Evolutionary conservation across 1,140 invertebrate species (phyloP).

Genomic region (Campoletis sonorensis): DNA sequence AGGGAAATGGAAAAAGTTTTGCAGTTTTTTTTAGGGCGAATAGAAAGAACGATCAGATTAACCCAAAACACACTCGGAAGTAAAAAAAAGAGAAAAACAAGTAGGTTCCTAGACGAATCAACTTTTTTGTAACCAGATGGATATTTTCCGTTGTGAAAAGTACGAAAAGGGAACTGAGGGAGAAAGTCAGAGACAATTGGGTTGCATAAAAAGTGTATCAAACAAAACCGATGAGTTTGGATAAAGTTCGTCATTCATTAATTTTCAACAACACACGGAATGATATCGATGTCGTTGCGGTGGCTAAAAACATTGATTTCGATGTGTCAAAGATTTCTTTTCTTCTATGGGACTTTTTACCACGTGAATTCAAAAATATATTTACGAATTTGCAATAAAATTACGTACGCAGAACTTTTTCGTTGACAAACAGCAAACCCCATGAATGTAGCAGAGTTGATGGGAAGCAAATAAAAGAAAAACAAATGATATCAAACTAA

Average conservation of each 20-base stretch:
- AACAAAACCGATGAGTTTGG: neutral
- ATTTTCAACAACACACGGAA: too few species aligned
- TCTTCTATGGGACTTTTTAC: too few species aligned
- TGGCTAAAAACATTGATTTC: too few species aligned
- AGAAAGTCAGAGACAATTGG: neutral
- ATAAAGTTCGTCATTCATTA: neutral
- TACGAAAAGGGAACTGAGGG: neutral
- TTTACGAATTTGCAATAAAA: too few species aligned
- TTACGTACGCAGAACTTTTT: too few species aligned
- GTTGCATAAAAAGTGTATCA: neutral
- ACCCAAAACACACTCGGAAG: conserved; percentile 1
- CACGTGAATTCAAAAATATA: too few species aligned
- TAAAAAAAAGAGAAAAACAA: neutral
- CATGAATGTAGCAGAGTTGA: too few species aligned
- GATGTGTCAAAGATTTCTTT: too few species aligned
- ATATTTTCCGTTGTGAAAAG: neutral
- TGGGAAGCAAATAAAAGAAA: too few species aligned
- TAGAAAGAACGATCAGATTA: conserved; percentile 30
- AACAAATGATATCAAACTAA: too few species aligned
- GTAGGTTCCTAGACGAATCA: neutral
- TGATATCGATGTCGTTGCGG: too few species aligned
- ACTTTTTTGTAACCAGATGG: neutral
- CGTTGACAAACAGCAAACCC: too few species aligned
- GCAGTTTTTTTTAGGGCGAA: conserved; percentile 25
- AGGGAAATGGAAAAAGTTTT: conserved; percentile 41